Evolutionary conservation across 2,888 invertebrate genomes (phyloP), one percentile per base, ranked within the genome.

Genomic region (Cataglyphis livida): DNA sequence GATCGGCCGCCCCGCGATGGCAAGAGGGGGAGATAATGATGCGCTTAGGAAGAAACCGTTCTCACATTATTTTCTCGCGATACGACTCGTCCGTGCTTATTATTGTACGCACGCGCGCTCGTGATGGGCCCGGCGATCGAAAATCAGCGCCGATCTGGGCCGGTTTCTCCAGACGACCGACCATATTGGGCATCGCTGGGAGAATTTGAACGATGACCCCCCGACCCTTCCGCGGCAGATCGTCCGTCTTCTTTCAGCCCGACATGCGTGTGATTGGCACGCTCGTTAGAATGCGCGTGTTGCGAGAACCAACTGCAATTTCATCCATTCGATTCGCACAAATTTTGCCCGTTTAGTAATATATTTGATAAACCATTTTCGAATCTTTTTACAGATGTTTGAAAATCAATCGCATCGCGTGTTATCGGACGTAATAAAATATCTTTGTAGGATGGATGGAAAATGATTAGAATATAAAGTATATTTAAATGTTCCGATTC

Each of bases 51-150:
- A 92, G 93, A 93, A 93, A 93, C 93, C 92, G 93, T 94, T 94
- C 94, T 94, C 94, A 94, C 94, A 94, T 94, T 93, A 93, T 94
- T 93, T 93, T 93, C 93, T 93, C 93, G 93, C 93, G 90, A 91
- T 90, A 90, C 90, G 78, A 83, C 86, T 84, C 82, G 78, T 64
- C 76, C 79, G 79, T 74, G 78, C 48, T 88, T 86, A 84, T 87
- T 87, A 78, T 84, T 84, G 85, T 84, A 84, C 81, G 78, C 78
- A 70, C 25, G 25, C 78, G 78, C 78, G 78, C 70, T 68, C 57
- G 57, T 68, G 78, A 78, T 70, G 59, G 41, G 44, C 57, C 68
- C 41, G 51, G 18, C 70, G 70, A 68, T 78, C 71, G 78, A 78
- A 78, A 78, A 94, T 94, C 93, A 92, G 90, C 78, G 57, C 81